Base-by-base conservation (phyloP, 2,113 vertebrate genomes). In the Pholis gunnellus region DNA sequence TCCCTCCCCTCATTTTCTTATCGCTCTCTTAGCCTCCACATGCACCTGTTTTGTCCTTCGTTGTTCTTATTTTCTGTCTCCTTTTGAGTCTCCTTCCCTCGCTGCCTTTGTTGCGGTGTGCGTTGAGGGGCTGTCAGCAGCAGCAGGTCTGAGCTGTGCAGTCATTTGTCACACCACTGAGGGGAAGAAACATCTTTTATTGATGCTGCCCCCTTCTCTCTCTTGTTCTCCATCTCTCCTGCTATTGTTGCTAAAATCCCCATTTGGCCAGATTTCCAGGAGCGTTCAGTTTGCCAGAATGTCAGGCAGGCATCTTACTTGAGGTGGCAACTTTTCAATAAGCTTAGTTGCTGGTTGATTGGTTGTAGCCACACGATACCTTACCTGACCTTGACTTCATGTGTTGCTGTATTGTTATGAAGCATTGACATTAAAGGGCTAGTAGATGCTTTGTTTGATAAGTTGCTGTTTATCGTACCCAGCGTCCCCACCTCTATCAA, bases 81-180 rank as follows among this genome's bases (percentile, higher is more conserved):
- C 65, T 61, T 78, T 57, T 44, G 27, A 27, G 40, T 52, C 64
- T 81, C 64, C 68, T 61, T 71, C 57, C 61, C 22, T 85, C 6
- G 1, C 75, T 81, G 77, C 57, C 75, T 85, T 67, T 81, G 68
- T 78, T 40, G 57, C 75, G 52, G 71, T 75, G 70, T 85, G 81
- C 85, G 81, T 77, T 66, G 72, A 72, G 83, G 54, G 52, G 82
- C 82, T 89, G 89, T 88, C 87, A 83, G 75, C 82, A 72, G 78
- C 70, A n/a, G 76, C 89, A 81, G 81, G 67, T 89, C 92, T 85
- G 78, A 88, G 82, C 91, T 85, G 88, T 81, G 88, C 90, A 80
- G 77, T 91, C 66, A 86, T 92, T 91, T 92, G 87, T 93, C 90
- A 89, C 82, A 82, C 71, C 66, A 79, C 61, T 63, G 77, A 85